These are phyloP conservation scores for Ptychoptera contaminata DNA, from an alignment of 2,888 invertebrate genomes.

Conservation along the genomic window DNA sequence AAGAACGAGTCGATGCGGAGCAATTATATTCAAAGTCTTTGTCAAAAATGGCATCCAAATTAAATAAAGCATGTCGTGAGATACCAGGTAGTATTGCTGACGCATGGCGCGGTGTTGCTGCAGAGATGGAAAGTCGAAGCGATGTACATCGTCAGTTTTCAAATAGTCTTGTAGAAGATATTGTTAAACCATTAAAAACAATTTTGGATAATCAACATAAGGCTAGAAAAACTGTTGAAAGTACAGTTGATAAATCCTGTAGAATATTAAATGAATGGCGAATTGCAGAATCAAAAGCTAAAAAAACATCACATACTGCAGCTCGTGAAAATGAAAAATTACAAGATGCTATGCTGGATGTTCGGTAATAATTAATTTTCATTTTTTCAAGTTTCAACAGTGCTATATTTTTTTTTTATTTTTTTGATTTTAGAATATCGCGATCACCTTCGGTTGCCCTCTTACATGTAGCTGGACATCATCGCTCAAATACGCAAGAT, in stretches of 20 bases:
- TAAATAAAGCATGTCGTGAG: constrained; percentile 68
- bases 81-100: constrained; percentile 66
- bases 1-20: constrained; percentile 88
- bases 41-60: constrained; percentile 70
- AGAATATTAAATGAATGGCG: constrained; percentile 73
- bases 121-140: constrained; percentile 84
- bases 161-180: constrained; percentile 64
- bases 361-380: constrained; percentile 20
- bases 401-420: not conserved
- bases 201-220: constrained; percentile 56
- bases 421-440: constrained; percentile 18
- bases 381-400: not conserved
- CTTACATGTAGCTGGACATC: constrained; percentile 20
- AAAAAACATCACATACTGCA: constrained; percentile 73
- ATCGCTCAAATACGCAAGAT: constrained; percentile 23
- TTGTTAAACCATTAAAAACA: constrained; percentile 71
- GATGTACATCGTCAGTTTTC: constrained; percentile 79
- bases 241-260: constrained; percentile 71
- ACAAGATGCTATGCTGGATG: constrained; percentile 57
- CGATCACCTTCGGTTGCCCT: constrained; percentile 30
- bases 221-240: constrained; percentile 55
- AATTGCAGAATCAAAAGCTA: constrained; percentile 71
- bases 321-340: constrained; percentile 85
- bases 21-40: constrained; percentile 80
- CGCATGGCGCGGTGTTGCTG: constrained; percentile 80